A percentile compares a stretch with the other conserved stretches of the same genome.
These are phyloP conservation scores for Buathra laborator DNA, from an alignment of 2,888 invertebrate genomes.

Conservation along the genomic window DNA sequence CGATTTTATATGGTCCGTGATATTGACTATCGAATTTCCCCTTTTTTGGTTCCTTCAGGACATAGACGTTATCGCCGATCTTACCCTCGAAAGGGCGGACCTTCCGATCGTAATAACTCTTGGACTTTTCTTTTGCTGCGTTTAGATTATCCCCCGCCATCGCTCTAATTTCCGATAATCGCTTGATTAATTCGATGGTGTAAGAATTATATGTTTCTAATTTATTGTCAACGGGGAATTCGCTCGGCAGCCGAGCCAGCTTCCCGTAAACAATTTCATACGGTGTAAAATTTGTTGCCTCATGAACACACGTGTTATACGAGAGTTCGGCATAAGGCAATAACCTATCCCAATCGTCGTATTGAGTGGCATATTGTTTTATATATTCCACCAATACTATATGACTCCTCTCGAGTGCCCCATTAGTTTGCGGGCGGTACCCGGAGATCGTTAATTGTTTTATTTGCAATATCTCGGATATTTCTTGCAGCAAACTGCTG, in stretches of 20 bases:
- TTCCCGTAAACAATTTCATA: too few species aligned
- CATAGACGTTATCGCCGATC: conserved; percentile 24
- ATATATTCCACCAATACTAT: too few species aligned
- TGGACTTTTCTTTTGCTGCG: not conserved
- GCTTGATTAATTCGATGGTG: not conserved
- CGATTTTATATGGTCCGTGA: conserved; percentile 43
- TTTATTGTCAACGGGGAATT: too few species aligned
- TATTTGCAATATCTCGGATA: conserved; percentile 41
- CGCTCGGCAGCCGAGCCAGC: too few species aligned
- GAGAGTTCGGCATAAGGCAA: too few species aligned
- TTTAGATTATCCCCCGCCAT: conserved; percentile 12
- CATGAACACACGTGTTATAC: too few species aligned
- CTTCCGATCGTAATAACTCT: conserved; percentile 22
- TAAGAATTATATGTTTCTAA: not conserved
- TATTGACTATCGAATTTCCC: conserved; percentile 48
- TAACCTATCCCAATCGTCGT: too few species aligned
- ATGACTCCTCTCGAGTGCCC: too few species aligned
- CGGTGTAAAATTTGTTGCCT: too few species aligned
- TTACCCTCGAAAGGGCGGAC: conserved; percentile 27
- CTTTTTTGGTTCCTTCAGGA: conserved; percentile 41
- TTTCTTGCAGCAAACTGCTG: conserved; percentile 39
- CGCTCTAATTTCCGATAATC: not conserved
- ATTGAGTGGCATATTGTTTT: too few species aligned
- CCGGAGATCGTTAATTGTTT: too few species aligned
- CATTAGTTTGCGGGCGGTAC: too few species aligned